phyloP scores from a whole-genome alignment of 2,888 invertebrate species.

The Ligdia adustata region DNA sequence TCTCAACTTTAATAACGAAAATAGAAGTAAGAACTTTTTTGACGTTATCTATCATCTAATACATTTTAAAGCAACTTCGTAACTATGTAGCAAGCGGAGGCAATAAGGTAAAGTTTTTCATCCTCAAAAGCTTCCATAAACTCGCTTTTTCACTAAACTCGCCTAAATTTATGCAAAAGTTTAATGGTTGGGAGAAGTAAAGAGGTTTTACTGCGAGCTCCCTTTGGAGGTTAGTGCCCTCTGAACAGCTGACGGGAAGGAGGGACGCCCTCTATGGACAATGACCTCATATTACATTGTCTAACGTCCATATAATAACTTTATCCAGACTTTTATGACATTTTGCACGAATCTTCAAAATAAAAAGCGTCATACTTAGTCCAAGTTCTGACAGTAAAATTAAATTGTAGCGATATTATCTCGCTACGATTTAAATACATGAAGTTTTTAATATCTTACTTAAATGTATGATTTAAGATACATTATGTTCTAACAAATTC shows the following conservation, averaged over 20 bases:
- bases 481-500: too few species aligned
- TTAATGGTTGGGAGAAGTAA: constrained; percentile 36
- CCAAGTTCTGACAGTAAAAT: constrained; percentile 9
- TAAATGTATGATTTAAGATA: too few species aligned
- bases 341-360: constrained; percentile 6
- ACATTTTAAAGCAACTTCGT: too few species aligned
- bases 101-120: not conserved
- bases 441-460: too few species aligned
- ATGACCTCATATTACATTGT: constrained; percentile 48
- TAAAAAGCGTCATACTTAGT: constrained; percentile 2
- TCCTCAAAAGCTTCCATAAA: constrained; percentile 22
- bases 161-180: constrained; percentile 40
- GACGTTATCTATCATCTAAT: too few species aligned
- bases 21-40: too few species aligned
- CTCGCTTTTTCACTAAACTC: constrained; percentile 29
- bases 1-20: too few species aligned
- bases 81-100: too few species aligned
- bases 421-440: constrained; percentile 2
- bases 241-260: constrained; percentile 69
- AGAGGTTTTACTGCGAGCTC: constrained; percentile 39
- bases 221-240: constrained; percentile 61
- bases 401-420: constrained; percentile 12
- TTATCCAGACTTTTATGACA: constrained; percentile 9
- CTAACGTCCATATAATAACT: constrained; percentile 32
- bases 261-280: constrained; percentile 58